phyloP scores from a whole-genome alignment of 2,113 vertebrate genomes.

The Acrocephalus kingi region DNA sequence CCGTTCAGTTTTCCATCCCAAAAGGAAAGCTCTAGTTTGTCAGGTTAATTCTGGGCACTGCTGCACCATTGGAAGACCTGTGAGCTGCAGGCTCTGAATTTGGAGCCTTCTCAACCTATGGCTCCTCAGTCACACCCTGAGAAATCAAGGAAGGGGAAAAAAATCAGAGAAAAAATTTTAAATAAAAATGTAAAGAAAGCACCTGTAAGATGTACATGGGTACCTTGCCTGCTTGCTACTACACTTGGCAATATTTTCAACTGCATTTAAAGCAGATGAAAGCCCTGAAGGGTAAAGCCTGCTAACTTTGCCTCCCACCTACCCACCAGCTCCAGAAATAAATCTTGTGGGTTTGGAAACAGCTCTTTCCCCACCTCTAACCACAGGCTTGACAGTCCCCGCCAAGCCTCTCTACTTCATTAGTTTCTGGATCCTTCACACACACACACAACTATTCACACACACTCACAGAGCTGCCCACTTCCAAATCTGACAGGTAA shows the following conservation, averaged over 20 bases:
- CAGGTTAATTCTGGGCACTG: neutral
- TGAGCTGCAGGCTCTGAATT: neutral
- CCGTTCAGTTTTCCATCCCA: neutral
- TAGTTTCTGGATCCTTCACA: constrained; percentile 7
- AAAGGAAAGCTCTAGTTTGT: neutral
- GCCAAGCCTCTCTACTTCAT: neutral
- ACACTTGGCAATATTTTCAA: neutral
- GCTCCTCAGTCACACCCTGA: neutral
- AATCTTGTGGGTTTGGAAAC: constrained; percentile 55
- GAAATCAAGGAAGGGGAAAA: fast-evolving
- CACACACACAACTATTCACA: neutral
- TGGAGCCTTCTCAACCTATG: neutral
- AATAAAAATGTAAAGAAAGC: neutral
- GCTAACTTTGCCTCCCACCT: constrained; percentile 19
- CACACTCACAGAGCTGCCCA: constrained; percentile 29
- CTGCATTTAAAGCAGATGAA: constrained; percentile 43
- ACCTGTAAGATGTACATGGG: neutral
- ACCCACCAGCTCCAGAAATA: constrained; percentile 46
- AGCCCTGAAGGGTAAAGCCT: constrained; percentile 42
- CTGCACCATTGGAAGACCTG: neutral
- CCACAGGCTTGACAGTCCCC: constrained; percentile 32
- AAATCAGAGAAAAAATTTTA: neutral
- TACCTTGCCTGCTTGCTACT: neutral
- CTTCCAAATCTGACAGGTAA: constrained; percentile 45
- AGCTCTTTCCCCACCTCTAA: constrained; percentile 38